Evolutionary conservation across 2,797 vertebrate species (phyloP).

Genomic region (Galago senegalensis): DNA sequence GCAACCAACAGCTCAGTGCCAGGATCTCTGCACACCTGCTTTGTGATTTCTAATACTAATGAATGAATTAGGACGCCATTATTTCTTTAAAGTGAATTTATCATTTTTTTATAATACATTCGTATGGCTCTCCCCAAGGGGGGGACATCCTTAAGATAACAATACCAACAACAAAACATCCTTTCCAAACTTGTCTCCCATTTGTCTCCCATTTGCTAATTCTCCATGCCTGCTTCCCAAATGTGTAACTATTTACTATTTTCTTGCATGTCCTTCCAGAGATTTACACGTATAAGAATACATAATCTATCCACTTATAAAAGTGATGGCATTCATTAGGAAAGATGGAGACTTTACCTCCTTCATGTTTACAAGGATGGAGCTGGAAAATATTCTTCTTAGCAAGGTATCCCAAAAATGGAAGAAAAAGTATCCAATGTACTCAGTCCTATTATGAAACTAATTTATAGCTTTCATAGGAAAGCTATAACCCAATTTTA

Average conservation of each 20-base stretch:
- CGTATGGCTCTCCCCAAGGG: background rate
- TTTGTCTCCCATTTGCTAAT: too few relatives aligned
- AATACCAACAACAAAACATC: background rate
- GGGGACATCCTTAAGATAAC: background rate
- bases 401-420: too few relatives aligned
- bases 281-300: background rate
- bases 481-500: too few relatives aligned
- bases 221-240: background rate
- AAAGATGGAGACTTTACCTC: too few relatives aligned
- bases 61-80: background rate
- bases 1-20: background rate
- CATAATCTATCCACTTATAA: background rate
- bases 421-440: too few relatives aligned
- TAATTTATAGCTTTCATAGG: too few relatives aligned
- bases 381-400: too few relatives aligned
- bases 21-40: background rate
- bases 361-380: too few relatives aligned
- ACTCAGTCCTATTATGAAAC: too few relatives aligned
- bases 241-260: background rate
- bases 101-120: slow-evolving; percentile 28
- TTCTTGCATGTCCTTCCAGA: background rate
- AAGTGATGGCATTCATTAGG: background rate
- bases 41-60: background rate
- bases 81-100: slow-evolving; percentile 29
- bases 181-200: background rate